Evolutionary conservation across 2,888 invertebrate species (phyloP), one percentile per base, ranked within the genome.

Genomic region (Nineta flava): DNA sequence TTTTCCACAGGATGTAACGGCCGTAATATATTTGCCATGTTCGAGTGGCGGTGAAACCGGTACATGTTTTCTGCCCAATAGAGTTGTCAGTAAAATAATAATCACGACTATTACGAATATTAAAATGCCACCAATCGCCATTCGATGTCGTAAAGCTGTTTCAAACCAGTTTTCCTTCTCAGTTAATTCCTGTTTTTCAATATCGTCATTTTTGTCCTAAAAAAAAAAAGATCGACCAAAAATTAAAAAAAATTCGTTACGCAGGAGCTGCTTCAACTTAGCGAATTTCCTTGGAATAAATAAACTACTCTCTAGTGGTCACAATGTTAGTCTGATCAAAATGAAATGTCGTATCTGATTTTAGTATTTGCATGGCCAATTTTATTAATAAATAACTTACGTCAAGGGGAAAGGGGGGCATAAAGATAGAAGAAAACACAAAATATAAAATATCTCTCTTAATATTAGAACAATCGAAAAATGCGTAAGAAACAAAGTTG

Each of bases 1-100:
- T 53, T 72, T 73, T 47, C 90, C 90, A 61, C 90, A 90, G 38
- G 81, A 74, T 2, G 87, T 84, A 43, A 81, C 73, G 0, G 87
- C 81, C 48, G 77, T 75, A 17, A 86, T 75, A 60, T 71, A 86
- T 54, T 77, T 78, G 12, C 85, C 87, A 55, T 85, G 79, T 45
- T 80, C 78, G 47, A 86, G 61, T 0, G 82, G 81, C 2, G 80
- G 75, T 46, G 74, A 71, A 6, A 65, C 64, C 1, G 74, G 69
- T 3, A 72, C 68, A 6, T 69, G 67, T 44, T 75, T 73, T 10
- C 64, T 60, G 5, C 77, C 77, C 17, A 78, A 71, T 13, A 79
- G 68, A 2, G 78, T 71, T 38, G 84, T 75, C 51, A 77, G 69
- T 10, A 83, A 69, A 53, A 83, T 81, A 10, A 79, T 74, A 50